Percentiles rank a stretch among this genome's conserved stretches.
These are phyloP conservation scores for Melanotaenia nigrans DNA, from an alignment of 2,797 vertebrate genomes.

Conservation along the genomic window DNA sequence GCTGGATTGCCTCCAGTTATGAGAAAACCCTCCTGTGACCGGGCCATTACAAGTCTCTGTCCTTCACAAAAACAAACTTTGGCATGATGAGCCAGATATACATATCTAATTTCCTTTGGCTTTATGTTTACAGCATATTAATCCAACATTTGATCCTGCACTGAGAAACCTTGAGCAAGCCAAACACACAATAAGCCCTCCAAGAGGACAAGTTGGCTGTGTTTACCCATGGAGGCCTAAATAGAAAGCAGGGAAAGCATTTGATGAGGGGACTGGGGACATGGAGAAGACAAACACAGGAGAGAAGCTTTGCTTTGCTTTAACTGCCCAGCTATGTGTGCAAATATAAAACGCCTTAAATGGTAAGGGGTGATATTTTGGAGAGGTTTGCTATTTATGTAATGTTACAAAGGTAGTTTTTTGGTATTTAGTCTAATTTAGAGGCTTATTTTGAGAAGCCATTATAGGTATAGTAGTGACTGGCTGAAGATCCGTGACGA, in stretches of 20 bases:
- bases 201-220: constrained; percentile 53
- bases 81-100: constrained; percentile 63
- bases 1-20: constrained; percentile 70
- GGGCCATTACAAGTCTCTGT: constrained; percentile 55
- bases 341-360: constrained; percentile 36
- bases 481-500: too few species aligned
- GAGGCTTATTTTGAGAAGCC: constrained; percentile 36
- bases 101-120: constrained; percentile 74
- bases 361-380: constrained; percentile 47
- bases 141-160: constrained; percentile 68
- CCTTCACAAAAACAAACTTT: constrained; percentile 72
- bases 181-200: constrained; percentile 64
- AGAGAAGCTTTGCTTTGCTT: constrained; percentile 39
- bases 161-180: constrained; percentile 61
- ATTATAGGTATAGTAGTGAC: background rate
- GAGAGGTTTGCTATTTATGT: constrained; percentile 40
- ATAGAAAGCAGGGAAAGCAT: constrained; percentile 48
- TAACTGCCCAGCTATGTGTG: constrained; percentile 32
- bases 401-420: constrained; percentile 29
- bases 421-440: constrained; percentile 43
- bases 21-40: constrained; percentile 65
- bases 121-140: constrained; percentile 73
- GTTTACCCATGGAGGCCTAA: constrained; percentile 60
- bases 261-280: constrained; percentile 39
- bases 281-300: constrained; percentile 26